These are phyloP conservation scores for Pocillopora meandrina DNA, from an alignment of 92 coral and sea anemone species.

Conservation along the genomic window DNA sequence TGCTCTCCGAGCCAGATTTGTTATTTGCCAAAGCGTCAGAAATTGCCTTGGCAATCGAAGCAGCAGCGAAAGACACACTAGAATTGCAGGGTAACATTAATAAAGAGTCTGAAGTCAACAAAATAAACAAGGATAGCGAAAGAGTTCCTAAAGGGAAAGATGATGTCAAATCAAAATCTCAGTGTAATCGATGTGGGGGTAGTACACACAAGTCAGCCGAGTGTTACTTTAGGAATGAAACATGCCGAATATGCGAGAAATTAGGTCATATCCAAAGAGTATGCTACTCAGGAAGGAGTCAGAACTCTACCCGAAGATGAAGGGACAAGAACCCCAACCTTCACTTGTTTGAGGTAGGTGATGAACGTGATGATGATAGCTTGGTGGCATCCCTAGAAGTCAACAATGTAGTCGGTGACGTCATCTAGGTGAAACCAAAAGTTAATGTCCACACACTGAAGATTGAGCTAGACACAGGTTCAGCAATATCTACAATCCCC, in stretches of 20 bases:
- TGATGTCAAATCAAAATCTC: not conserved
- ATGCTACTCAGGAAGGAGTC: conserved; percentile 23
- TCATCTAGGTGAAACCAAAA: conserved; percentile 34
- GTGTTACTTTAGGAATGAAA: conserved; percentile 47
- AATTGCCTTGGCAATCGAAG: conserved; percentile 49
- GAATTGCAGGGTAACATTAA: conserved; percentile 14
- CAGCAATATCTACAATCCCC: conserved; percentile 31
- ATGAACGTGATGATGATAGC: conserved; percentile 33
- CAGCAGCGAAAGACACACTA: conserved; percentile 48
- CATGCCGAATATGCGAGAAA: conserved; percentile 46
- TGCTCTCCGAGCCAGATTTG: conserved; percentile 49
- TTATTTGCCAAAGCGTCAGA: conserved; percentile 35
- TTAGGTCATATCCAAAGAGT: conserved; percentile 41
- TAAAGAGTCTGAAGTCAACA: conserved; percentile 15
- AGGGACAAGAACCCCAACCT: conserved; percentile 36
- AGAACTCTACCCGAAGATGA: conserved; percentile 10
- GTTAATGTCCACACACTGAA: conserved; percentile 33
- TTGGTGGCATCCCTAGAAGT: conserved; percentile 28
- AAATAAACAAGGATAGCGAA: conserved; percentile 1
- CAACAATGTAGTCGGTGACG: conserved; percentile 21
- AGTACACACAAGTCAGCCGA: not conserved
- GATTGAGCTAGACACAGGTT: conserved; percentile 60
- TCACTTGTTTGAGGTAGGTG: conserved; percentile 28
- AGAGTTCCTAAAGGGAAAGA: not conserved
- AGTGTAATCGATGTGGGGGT: conserved; percentile 28